phyloP scores from a whole-genome alignment of 2,797 vertebrate genomes.

The Pseudopleuronectes americanus region DNA sequence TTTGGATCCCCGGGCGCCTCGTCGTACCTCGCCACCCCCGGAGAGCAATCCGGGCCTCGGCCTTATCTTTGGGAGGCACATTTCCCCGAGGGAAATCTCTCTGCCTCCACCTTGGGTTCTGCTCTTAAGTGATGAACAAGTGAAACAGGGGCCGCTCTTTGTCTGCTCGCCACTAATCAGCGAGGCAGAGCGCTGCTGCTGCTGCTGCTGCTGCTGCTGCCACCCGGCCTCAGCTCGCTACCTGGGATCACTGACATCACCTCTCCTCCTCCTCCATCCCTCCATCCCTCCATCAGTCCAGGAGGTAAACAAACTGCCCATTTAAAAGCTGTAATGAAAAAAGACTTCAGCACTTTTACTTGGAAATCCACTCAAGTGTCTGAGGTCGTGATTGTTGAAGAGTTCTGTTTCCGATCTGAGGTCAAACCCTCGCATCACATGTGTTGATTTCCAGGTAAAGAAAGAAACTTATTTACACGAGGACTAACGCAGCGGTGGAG shows the following conservation, averaged over 20 bases:
- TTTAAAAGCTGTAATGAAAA: constrained; percentile 27
- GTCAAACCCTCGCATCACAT: too few species aligned
- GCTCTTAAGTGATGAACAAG: constrained; percentile 79
- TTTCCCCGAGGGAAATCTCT: constrained; percentile 78
- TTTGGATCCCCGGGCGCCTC: constrained; percentile 62
- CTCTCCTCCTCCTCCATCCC: constrained; percentile 14
- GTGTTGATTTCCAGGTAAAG: too few species aligned
- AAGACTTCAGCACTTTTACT: constrained; percentile 51
- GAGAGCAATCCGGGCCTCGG: constrained; percentile 67
- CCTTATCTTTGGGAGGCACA: constrained; percentile 78
- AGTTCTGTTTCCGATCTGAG: not conserved
- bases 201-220: constrained; percentile 53
- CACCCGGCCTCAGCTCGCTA: constrained; percentile 55
- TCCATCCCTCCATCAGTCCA: constrained; percentile 13
- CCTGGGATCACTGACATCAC: constrained; percentile 63
- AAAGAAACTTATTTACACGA: too few species aligned
- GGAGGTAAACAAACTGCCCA: constrained; percentile 8
- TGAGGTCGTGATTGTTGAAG: not conserved
- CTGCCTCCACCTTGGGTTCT: constrained; percentile 76
- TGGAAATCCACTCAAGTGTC: constrained; percentile 1
- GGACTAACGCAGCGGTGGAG: too few species aligned
- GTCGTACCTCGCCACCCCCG: constrained; percentile 68
- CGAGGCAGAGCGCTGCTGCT: constrained; percentile 59
- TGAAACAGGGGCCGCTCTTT: constrained; percentile 76
- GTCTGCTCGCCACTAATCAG: constrained; percentile 74